Evolutionary conservation across 2,888 invertebrate genomes (phyloP).

Genomic region (Loripinus fragilis): DNA sequence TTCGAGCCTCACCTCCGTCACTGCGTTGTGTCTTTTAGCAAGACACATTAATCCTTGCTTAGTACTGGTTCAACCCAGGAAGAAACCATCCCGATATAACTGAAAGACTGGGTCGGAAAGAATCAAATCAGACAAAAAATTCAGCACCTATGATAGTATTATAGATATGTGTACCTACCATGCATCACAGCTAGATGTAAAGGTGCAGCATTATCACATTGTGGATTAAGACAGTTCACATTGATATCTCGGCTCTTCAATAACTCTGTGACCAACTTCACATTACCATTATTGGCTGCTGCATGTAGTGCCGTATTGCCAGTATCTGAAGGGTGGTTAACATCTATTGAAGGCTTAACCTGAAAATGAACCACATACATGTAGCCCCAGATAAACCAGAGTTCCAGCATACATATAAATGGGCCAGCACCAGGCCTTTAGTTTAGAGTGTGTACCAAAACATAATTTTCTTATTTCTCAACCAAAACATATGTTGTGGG

Average conservation of each 20-base stretch:
- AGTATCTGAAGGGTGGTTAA: conserved; percentile 78
- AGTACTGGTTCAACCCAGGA: too few relatives aligned
- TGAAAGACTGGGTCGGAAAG: background rate
- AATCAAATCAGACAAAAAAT: background rate
- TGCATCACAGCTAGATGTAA: conserved; percentile 81
- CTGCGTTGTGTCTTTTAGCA: too few relatives aligned
- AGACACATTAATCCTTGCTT: too few relatives aligned
- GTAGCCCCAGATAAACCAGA: too few relatives aligned
- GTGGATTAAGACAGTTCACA: conserved; percentile 76
- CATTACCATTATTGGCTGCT: conserved; percentile 79
- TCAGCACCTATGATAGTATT: too few relatives aligned
- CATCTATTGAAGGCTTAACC: conserved; percentile 73
- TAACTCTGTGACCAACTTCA: conserved; percentile 72
- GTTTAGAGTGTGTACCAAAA: too few relatives aligned
- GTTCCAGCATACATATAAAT: too few relatives aligned
- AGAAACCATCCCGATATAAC: too few relatives aligned
- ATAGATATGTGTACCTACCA: conserved; percentile 66
- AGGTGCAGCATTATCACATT: conserved; percentile 81
- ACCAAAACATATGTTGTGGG: too few relatives aligned
- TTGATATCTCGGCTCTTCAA: conserved; percentile 71
- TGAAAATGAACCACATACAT: conserved; percentile 38
- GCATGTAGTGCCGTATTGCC: conserved; percentile 83
- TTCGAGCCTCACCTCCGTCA: too few relatives aligned
- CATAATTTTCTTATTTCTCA: too few relatives aligned
- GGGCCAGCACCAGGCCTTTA: too few relatives aligned